phyloP scores from a whole-genome alignment of 2,888 invertebrate species.

The Melieria omissa region DNA sequence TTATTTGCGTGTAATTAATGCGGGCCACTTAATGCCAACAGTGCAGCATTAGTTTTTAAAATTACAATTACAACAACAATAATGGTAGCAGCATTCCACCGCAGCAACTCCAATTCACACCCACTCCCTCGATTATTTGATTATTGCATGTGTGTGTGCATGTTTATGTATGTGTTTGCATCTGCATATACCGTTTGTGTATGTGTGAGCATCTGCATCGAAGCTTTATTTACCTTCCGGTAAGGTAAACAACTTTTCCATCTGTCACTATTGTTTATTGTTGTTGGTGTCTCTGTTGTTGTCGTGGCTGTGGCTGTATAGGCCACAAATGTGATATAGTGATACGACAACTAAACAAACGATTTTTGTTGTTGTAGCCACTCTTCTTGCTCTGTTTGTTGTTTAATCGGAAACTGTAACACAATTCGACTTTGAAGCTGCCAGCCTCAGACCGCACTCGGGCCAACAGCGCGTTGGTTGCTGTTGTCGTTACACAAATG shows the following conservation, averaged over 20 bases:
- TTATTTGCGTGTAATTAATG: too few relatives aligned
- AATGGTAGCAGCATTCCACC: too few relatives aligned
- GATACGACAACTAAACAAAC: neutral
- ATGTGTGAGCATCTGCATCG: neutral
- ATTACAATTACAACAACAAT: too few relatives aligned
- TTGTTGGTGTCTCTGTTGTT: slow-evolving; percentile 6
- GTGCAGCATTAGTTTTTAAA: too few relatives aligned
- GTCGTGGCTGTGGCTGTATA: too few relatives aligned
- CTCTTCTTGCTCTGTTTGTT: neutral
- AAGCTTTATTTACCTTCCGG: slow-evolving; percentile 28
- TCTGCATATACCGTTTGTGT: neutral
- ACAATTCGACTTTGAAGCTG: slow-evolving; percentile 12
- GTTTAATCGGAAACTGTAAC: slow-evolving; percentile 22
- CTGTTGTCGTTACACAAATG: neutral
- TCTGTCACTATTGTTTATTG: neutral
- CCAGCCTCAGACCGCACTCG: neutral
- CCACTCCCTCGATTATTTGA: too few relatives aligned
- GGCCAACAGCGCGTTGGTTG: neutral
- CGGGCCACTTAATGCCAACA: too few relatives aligned
- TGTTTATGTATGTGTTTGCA: slow-evolving; percentile 1
- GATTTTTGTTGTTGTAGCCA: neutral
- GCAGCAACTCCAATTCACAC: too few relatives aligned
- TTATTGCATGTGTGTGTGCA: slow-evolving; percentile 7
- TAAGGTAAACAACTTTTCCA: slow-evolving; percentile 19
- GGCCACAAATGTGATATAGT: slow-evolving; percentile 8